phyloP scores from a whole-genome alignment of 2,888 invertebrate genomes.

The Uropetala carovei region DNA sequence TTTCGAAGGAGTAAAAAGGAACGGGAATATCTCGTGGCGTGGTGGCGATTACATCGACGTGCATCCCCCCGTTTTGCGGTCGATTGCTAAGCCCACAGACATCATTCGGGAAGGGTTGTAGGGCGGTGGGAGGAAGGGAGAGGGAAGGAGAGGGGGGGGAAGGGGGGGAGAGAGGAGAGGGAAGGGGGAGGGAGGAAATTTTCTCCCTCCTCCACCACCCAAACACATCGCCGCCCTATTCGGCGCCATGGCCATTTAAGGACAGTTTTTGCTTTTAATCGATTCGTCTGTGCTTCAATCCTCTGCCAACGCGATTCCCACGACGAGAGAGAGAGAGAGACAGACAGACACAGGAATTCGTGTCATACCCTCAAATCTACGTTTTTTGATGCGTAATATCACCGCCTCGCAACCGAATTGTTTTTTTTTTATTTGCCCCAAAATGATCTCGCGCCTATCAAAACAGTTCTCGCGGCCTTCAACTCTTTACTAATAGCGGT shows the following conservation, averaged over 20 bases:
- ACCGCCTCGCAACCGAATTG: too few relatives aligned
- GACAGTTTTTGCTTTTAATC: constrained; percentile 19
- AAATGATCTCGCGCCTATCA: too few relatives aligned
- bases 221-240: too few relatives aligned
- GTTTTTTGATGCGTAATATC: background rate
- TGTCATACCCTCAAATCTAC: background rate
- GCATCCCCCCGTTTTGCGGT: background rate
- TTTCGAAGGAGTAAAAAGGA: too few relatives aligned
- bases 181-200: background rate
- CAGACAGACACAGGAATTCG: background rate
- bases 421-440: too few relatives aligned
- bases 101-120: background rate
- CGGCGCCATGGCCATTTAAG: background rate
- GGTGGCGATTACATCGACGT: background rate
- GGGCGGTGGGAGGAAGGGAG: background rate
- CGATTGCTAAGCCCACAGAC: background rate
- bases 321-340: background rate
- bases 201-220: background rate
- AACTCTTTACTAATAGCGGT: too few relatives aligned
- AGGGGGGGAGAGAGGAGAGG: background rate
- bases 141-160: background rate
- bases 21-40: too few relatives aligned
- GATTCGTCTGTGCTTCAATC: constrained; percentile 3
- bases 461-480: too few relatives aligned
- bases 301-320: background rate